These are phyloP conservation scores for Heliothis subflexa DNA, from an alignment of 1,140 invertebrate species.

Conservation along the genomic window DNA sequence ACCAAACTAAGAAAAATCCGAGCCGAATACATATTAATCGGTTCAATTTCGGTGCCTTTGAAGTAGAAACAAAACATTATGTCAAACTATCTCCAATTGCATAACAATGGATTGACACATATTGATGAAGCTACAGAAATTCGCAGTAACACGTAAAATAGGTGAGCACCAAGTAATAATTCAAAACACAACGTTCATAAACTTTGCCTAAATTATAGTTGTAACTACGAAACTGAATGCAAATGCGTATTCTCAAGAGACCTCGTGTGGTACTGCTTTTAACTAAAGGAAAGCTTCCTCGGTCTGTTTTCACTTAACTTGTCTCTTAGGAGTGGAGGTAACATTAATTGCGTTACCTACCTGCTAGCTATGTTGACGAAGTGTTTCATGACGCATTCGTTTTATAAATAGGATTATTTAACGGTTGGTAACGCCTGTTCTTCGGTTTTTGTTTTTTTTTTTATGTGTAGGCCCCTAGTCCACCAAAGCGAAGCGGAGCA, in stretches of 20 bases:
- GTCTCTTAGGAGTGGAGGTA: constrained; percentile 15
- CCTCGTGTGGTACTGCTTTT: constrained; percentile 18
- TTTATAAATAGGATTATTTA: no score
- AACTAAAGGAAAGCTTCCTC: constrained; percentile 17
- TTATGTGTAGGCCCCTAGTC: no score
- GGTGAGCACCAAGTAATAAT: neutral
- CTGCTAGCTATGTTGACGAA: neutral
- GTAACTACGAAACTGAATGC: constrained; percentile 10
- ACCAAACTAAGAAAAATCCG: no score
- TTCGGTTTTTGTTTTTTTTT: no score
- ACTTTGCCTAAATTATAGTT: constrained; percentile 3
- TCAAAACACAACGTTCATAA: neutral
- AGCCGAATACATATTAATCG: no score
- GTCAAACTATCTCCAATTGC: no score
- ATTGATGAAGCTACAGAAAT: neutral
- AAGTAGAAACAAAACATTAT: no score
- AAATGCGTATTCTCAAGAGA: constrained; percentile 14
- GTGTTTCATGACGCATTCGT: neutral
- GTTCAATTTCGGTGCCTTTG: no score
- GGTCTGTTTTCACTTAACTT: constrained; percentile 16
- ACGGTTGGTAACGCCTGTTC: no score
- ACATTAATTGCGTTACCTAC: constrained; percentile 18
- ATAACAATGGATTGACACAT: no score
- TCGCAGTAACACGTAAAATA: neutral
- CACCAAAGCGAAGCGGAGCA: no score